Evolutionary conservation across 1,140 invertebrate species (phyloP).

Genomic region (Aphidius gifuensis): DNA sequence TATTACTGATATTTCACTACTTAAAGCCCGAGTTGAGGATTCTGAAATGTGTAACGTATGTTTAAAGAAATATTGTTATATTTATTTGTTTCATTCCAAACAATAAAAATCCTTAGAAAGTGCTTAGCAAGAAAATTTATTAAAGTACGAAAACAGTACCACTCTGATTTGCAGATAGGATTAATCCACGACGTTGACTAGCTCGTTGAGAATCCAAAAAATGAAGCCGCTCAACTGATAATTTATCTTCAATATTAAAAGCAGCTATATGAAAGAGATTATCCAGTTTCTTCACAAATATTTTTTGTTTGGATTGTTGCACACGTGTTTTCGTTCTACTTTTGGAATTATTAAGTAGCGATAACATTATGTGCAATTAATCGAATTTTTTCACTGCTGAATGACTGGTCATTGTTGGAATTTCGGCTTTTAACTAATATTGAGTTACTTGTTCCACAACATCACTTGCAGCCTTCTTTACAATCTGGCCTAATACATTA

Average conservation of each 20-base stretch:
- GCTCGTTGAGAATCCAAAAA: neutral
- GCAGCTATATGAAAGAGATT: neutral
- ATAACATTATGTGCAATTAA: neutral
- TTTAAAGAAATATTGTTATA: neutral
- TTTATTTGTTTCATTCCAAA: neutral
- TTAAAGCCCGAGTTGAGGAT: too few relatives aligned
- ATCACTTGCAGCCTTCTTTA: conserved; percentile 6
- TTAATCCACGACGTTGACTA: neutral
- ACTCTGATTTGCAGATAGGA: neutral
- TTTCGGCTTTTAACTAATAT: neutral
- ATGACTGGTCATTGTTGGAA: neutral
- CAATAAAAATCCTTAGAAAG: neutral
- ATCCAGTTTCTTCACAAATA: neutral
- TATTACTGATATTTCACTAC: too few relatives aligned
- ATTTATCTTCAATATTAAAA: neutral
- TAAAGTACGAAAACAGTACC: neutral
- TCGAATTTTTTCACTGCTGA: neutral
- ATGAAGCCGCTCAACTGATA: neutral
- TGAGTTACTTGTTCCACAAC: neutral
- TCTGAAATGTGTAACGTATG: neutral
- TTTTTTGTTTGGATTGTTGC: neutral
- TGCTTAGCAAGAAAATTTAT: neutral
- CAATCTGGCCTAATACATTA: too few relatives aligned
- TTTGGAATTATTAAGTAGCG: neutral
- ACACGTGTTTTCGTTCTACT: neutral